Base-by-base conservation (phyloP, 37 sponge, comb jelly and placozoan genomes). In the Hexactinellida sp. region DNA sequence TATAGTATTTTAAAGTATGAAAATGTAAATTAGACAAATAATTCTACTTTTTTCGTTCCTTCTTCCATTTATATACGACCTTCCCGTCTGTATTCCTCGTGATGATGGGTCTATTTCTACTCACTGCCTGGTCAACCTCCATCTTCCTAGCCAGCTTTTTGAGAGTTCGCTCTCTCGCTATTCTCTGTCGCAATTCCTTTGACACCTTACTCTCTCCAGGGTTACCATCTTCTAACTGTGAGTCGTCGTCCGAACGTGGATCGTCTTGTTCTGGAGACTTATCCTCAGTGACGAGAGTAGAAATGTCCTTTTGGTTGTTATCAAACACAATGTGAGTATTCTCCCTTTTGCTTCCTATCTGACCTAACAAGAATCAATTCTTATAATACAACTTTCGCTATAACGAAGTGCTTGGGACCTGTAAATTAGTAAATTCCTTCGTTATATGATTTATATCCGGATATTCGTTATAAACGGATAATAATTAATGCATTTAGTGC, bases 321-420 rank as follows among this genome's bases (percentile, higher is more conserved):
- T 90, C 92, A 85, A 94, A 94, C 5, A 94, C 54, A 16, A 84
- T 54, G 55, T 90, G 94, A 16, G 84, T 85, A 37, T 92, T 94
- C 0, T 63, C 76, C 13, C 76, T 63, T 28, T 63, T 63, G 5
- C 34, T 28, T 32, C 76, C 76, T 10, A 23, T 47, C 52, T 47
- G 9, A 19, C 52, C 52, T 47, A 47, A 32, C 82, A 36, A 36
- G 55, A n/a, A n/a, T n/a, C n/a, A n/a, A n/a, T n/a, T n/a, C n/a
- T n/a, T n/a, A n/a, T n/a, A n/a, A n/a, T n/a, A n/a, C n/a, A n/a
- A n/a, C n/a, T n/a, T n/a, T n/a, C n/a, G n/a, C n/a, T n/a, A n/a
- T n/a, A n/a, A n/a, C n/a, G n/a, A n/a, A n/a, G n/a, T n/a, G n/a
- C n/a, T n/a, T n/a, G n/a, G n/a, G n/a, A n/a, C n/a, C n/a, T n/a